phyloP scores from a whole-genome alignment of 1,140 invertebrate species.

The Colletes latitarsis region DNA sequence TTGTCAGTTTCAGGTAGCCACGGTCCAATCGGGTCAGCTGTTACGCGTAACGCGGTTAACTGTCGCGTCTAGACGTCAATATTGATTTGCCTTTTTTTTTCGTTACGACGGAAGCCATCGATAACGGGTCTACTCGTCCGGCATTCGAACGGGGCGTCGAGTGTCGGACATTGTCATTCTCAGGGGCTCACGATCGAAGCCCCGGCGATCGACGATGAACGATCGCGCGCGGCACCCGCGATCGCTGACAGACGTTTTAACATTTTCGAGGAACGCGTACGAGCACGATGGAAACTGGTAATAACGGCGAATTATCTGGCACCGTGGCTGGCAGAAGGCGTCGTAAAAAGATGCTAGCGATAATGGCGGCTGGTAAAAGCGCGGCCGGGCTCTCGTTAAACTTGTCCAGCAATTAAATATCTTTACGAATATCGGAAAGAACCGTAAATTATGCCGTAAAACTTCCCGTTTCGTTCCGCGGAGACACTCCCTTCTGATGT shows the following conservation, averaged over 20 bases:
- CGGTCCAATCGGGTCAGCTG: slow-evolving; percentile 53
- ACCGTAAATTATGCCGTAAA: slow-evolving; percentile 23
- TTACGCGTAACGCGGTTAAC: slow-evolving; percentile 58
- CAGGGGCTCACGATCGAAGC: background rate
- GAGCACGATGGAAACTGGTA: slow-evolving; percentile 37
- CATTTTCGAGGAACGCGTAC: slow-evolving; percentile 8
- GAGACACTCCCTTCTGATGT: background rate
- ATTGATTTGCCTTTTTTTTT: slow-evolving; percentile 28
- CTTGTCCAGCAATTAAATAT: slow-evolving; percentile 54
- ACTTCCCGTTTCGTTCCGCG: no score
- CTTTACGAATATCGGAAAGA: slow-evolving; percentile 36
- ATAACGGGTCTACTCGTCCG: slow-evolving; percentile 1
- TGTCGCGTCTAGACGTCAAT: slow-evolving; percentile 62
- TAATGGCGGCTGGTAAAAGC: slow-evolving; percentile 42
- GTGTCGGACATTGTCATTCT: slow-evolving; percentile 14
- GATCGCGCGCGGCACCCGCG: background rate
- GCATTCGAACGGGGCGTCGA: slow-evolving; percentile 1
- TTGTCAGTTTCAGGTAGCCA: slow-evolving; percentile 34
- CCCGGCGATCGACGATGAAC: slow-evolving; percentile 10
- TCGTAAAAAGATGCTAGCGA: slow-evolving; percentile 51
- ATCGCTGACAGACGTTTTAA: background rate
- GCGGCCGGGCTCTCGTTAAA: slow-evolving; percentile 33
- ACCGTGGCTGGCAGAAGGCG: slow-evolving; percentile 41
- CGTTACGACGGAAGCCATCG: slow-evolving; percentile 13
- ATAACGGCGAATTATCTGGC: slow-evolving; percentile 56